Evolutionary conservation across 2,888 invertebrate species (phyloP).

Genomic region (Tiliacea aurago): DNA sequence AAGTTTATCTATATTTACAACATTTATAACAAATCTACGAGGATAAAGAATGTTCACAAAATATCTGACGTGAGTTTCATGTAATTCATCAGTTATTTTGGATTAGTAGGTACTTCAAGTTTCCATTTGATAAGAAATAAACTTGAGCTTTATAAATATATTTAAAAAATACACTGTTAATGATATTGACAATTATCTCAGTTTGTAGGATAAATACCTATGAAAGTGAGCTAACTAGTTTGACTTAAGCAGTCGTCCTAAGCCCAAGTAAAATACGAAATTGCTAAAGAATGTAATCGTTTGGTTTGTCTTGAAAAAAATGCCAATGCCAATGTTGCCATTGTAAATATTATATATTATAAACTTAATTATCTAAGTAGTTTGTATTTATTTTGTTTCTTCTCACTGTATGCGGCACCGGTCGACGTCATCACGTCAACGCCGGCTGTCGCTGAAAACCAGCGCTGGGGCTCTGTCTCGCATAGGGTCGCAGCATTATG

Average conservation of each 20-base stretch:
- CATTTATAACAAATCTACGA: conserved; percentile 11
- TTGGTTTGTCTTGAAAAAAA: neutral
- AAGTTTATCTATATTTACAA: conserved; percentile 8
- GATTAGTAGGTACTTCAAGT: conserved; percentile 5
- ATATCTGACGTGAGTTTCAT: neutral
- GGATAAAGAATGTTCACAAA: conserved; percentile 2
- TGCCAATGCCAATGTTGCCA: too few relatives aligned
- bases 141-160: neutral
- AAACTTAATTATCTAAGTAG: too few relatives aligned
- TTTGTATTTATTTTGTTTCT: too few relatives aligned
- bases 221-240: neutral
- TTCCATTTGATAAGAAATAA: neutral
- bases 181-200: too few relatives aligned
- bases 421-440: too few relatives aligned
- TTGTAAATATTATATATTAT: too few relatives aligned
- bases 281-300: neutral
- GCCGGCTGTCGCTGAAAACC: too few relatives aligned
- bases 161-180: neutral
- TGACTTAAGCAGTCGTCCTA: too few relatives aligned
- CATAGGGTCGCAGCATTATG: too few relatives aligned
- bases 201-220: neutral
- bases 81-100: neutral
- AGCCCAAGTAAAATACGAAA: too few relatives aligned
- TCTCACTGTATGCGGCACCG: too few relatives aligned
- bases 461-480: too few relatives aligned